phyloP scores from a whole-genome alignment of 2,888 invertebrate genomes.

The Gibbula magus region DNA sequence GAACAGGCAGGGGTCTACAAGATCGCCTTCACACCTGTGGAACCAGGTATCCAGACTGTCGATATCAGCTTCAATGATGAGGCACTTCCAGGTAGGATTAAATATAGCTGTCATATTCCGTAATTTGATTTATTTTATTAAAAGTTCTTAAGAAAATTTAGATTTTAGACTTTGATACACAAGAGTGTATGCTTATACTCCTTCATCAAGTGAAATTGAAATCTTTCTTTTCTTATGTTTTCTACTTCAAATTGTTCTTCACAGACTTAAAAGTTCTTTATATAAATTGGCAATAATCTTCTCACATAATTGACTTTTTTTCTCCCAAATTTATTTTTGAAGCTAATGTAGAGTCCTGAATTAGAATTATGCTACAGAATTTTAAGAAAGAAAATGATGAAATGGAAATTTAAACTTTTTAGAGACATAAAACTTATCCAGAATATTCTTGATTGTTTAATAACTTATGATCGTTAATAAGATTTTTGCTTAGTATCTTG shows the following conservation, averaged over 20 bases:
- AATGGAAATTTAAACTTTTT: too few relatives aligned
- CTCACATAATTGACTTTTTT: too few relatives aligned
- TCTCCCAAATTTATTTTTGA: too few relatives aligned
- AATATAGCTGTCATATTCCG: background rate
- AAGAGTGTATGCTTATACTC: background rate
- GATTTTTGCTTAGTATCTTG: background rate
- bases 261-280: too few relatives aligned
- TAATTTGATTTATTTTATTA: background rate
- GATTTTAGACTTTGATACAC: background rate
- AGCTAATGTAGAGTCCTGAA: too few relatives aligned
- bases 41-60: slow-evolving; percentile 91
- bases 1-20: slow-evolving; percentile 83
- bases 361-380: too few relatives aligned
- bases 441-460: background rate
- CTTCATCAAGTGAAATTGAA: background rate
- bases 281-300: too few relatives aligned
- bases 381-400: too few relatives aligned
- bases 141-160: background rate
- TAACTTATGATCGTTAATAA: too few relatives aligned
- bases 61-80: slow-evolving; percentile 83
- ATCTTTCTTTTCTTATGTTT: too few relatives aligned
- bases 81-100: slow-evolving; percentile 75
- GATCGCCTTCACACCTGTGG: slow-evolving; percentile 90
- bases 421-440: too few relatives aligned
- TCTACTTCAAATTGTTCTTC: too few relatives aligned